Evolutionary conservation across 1,140 invertebrate genomes (phyloP).

Genomic region (Magallana ariakensis): DNA sequence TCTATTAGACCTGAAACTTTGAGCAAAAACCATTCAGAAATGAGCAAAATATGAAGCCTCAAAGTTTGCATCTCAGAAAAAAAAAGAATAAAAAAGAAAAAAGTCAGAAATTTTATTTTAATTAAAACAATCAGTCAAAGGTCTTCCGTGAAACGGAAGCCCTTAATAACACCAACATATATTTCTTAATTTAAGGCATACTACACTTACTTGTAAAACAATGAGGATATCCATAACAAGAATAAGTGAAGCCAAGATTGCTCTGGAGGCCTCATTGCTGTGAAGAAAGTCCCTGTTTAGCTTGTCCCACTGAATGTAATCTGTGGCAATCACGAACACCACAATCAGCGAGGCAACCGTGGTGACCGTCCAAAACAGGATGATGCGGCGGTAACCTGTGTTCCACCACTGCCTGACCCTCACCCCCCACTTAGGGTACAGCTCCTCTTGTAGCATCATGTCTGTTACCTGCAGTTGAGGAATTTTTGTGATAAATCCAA

Average conservation of each 20-base stretch:
- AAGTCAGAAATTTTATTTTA: too few relatives aligned
- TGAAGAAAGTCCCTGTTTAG: constrained; percentile 82
- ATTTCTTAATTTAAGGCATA: too few relatives aligned
- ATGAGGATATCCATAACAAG: constrained; percentile 83
- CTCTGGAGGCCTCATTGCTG: constrained; percentile 82
- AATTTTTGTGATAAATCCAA: too few relatives aligned
- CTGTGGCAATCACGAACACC: constrained; percentile 82
- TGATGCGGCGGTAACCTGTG: constrained; percentile 79
- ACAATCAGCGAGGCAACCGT: constrained; percentile 80
- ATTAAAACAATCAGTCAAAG: too few relatives aligned
- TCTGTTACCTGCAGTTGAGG: constrained; percentile 81
- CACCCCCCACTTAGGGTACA: constrained; percentile 82
- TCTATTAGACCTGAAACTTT: too few relatives aligned
- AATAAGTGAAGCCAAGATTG: constrained; percentile 83
- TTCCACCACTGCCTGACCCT: constrained; percentile 80
- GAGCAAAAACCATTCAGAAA: too few relatives aligned
- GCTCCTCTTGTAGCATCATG: constrained; percentile 83
- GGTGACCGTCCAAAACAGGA: constrained; percentile 82
- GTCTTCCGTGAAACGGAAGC: too few relatives aligned
- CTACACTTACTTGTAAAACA: constrained; percentile 81
- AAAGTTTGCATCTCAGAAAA: too few relatives aligned
- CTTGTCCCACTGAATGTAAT: constrained; percentile 82
- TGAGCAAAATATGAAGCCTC: too few relatives aligned
- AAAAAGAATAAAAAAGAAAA: too few relatives aligned
- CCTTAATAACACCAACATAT: too few relatives aligned